Percentiles rank a stretch among this genome's conserved stretches.
These are phyloP conservation scores for Argyresthia goedartella DNA, from an alignment of 2,888 invertebrate species.

Conservation along the genomic window DNA sequence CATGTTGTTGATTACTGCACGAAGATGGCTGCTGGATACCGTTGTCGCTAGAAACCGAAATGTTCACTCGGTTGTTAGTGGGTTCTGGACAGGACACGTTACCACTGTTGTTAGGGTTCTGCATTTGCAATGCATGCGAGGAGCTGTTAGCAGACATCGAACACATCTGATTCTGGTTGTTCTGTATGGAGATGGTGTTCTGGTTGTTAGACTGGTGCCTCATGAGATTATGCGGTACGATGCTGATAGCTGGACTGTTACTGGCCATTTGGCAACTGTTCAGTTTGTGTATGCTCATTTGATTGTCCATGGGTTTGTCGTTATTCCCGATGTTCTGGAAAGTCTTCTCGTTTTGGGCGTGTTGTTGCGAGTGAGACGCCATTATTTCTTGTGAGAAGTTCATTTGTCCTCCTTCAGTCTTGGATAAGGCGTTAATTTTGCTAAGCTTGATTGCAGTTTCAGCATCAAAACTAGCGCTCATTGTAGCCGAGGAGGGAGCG, in stretches of 20 bases:
- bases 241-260: conserved; percentile 51
- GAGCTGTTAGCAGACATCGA: conserved; percentile 37
- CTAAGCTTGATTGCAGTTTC: conserved; percentile 60
- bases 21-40: conserved; percentile 31
- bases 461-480: conserved; percentile 54
- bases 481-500: conserved; percentile 39
- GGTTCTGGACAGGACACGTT: conserved; percentile 57
- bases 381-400: conserved; percentile 63
- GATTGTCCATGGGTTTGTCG: conserved; percentile 47
- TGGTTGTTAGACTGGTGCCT: conserved; percentile 45
- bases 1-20: conserved; percentile 36
- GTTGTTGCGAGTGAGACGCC: conserved; percentile 59
- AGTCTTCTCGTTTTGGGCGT: conserved; percentile 51
- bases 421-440: conserved; percentile 59
- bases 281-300: conserved; percentile 53
- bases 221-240: conserved; percentile 55
- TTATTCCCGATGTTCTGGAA: conserved; percentile 54
- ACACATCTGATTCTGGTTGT: conserved; percentile 56
- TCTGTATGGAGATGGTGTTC: conserved; percentile 40
- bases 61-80: conserved; percentile 43
- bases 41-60: conserved; percentile 38
- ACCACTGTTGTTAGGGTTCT: conserved; percentile 54
- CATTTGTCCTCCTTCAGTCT: conserved; percentile 57
- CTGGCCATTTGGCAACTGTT: conserved; percentile 57
- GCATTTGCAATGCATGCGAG: conserved; percentile 48